phyloP scores from a whole-genome alignment of 2,113 vertebrate species.

The Zosterops japonicus region DNA sequence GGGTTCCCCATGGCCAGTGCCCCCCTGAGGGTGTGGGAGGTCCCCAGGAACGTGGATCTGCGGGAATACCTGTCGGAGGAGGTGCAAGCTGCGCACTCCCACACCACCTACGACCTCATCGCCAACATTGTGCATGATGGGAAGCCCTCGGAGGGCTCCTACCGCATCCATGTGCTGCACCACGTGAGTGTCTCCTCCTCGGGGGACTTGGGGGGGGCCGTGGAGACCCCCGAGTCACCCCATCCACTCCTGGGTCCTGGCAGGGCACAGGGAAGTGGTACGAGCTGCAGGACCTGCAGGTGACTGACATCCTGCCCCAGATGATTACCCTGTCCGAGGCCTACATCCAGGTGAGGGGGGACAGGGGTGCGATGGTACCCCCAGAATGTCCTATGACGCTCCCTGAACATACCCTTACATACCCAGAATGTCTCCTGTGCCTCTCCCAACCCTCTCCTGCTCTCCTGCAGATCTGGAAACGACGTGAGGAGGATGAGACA shows the following conservation, averaged over 20 bases:
- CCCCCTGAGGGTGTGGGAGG: not conserved
- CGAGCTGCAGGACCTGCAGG: conserved; percentile 95
- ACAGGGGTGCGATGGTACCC: fast-evolving
- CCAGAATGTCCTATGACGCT: fast-evolving
- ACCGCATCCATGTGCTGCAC: conserved; percentile 94
- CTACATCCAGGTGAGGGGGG: conserved; percentile 90
- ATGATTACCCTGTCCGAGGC: conserved; percentile 98
- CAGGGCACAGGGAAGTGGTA: conserved; percentile 98
- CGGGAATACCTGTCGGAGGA: not conserved
- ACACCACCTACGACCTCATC: conserved; percentile 17
- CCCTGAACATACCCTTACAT: fast-evolving
- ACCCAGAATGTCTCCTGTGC: no score
- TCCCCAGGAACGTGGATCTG: conserved; percentile 3
- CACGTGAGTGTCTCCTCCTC: conserved; percentile 78
- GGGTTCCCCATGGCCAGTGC: not conserved
- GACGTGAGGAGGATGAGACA: conserved; percentile 80
- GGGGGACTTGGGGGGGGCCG: fast-evolving
- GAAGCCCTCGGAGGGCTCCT: conserved; percentile 77
- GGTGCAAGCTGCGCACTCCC: not conserved
- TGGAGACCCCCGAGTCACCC: not conserved
- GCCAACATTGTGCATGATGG: conserved; percentile 13
- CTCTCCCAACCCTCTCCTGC: fast-evolving
- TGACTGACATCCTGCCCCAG: conserved; percentile 94
- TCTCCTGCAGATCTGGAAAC: conserved; percentile 90
- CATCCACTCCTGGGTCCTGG: fast-evolving